Base-by-base conservation (phyloP, 2,888 invertebrate species). In the Acleris literana region DNA sequence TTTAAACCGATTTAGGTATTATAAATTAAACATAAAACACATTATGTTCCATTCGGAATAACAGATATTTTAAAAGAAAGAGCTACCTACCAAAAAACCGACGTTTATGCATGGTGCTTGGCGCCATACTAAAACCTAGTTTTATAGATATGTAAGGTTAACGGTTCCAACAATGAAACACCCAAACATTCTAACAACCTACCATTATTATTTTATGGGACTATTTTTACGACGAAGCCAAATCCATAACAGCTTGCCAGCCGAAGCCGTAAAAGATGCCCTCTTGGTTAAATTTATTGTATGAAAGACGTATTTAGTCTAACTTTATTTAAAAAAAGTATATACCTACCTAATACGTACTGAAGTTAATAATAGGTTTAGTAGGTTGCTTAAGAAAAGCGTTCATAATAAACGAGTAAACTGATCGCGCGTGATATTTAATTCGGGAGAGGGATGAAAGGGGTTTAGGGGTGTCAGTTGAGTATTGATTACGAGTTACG, bases 401-500 rank as follows among this genome's bases (percentile, higher is more conserved):
- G n/a, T 18, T 5, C 16, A 20, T 49, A 56, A 56, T 55, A 49
- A 22, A 46, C 46, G 11, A 55, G 17, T 43, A 43, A 44, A 54
- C 33, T 54, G 25, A 44, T 49, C 58, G 62, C 60, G 59, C 63
- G 59, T 68, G 69, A 68, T 69, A 72, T 72, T 68, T 64, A 66
- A 64, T 68, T 73, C 68, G 68, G 58, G 43, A 62, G 52, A 62
- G 20, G 52, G 66, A 66, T 62, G 51, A 62, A 65, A 62, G 52
- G 33, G 56, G 48, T 69, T 81, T 52, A n/a, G 49, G 57, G 51
- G 83, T 78, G 73, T 74, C 69, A 52, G 68, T 74, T 72, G 73
- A 72, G 82, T 84, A 87, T 90, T 83, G 83, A 87, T 87, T 87
- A 83, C 85, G 71, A 43, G 56, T 64, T 57, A 64, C 59, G 64